Base-by-base conservation (phyloP, 2,797 vertebrate species). In the Sarcoramphus papa region DNA sequence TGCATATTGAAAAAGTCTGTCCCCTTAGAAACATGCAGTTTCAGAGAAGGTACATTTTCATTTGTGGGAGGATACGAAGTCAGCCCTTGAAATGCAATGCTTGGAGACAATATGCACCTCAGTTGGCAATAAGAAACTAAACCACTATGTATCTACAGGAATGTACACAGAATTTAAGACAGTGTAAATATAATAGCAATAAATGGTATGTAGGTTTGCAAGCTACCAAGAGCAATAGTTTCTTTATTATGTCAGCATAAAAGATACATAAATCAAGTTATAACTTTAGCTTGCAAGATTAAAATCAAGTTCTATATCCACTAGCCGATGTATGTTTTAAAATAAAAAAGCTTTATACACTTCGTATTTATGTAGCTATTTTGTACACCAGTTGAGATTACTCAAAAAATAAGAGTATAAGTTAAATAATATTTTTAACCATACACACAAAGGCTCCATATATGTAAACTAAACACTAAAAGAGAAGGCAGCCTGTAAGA, bases 171-270 rank as follows among this genome's bases (percentile, higher is more conserved):
- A 92, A 80, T 48, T 88, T 57, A 80, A 80, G 35, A 72, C 59
- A 48, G 14, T 50, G 59, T 24, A 72, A 82, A 90, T 37, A 86
- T n/a, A 92, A 40, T 45, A 90, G 62, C 77, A 93, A 87, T 54
- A 96, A 93, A 92, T 37, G 28, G 62, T 68, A 75, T 51, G 11
- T 22, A 73, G 41, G 51, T 88, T 86, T 78, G 92, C 59, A 86
- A 93, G 78, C 87, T 97, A 93, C 59, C 47, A 88, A 94, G 48
- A 93, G 40, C 54, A 95, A 75, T 27, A 47, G 33, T 92, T 96
- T 80, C 70, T 97, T 97, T 97, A 97, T 97, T 97, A 89, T 92
- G 93, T 94, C 84, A 94, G 43, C 69, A 92, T 84, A 83, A 87
- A 96, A 93, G 69, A 85, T 93, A 97, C 96, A 97, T 59, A 96